Evolutionary conservation across 2,888 invertebrate genomes (phyloP).

Genomic region (Acrobasis consociella): DNA sequence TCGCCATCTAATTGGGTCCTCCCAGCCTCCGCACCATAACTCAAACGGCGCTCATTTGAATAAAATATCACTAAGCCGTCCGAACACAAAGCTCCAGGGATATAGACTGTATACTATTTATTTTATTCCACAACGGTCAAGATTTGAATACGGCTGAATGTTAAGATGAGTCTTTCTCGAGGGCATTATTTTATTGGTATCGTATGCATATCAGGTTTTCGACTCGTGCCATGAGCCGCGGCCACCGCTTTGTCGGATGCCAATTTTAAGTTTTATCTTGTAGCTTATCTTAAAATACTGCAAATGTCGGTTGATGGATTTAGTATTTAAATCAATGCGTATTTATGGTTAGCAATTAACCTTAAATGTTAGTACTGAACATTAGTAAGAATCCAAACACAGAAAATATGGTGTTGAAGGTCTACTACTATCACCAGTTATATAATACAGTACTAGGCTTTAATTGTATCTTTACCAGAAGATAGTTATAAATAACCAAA

Average conservation of each 20-base stretch:
- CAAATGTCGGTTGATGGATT: constrained; percentile 4
- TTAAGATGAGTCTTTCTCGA: constrained; percentile 25
- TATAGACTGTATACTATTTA: constrained; percentile 27
- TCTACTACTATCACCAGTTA: constrained; percentile 34
- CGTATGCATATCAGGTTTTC: constrained; percentile 22
- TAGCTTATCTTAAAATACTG: background rate
- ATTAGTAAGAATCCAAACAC: constrained; percentile 24
- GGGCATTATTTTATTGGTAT: constrained; percentile 26
- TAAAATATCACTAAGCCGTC: constrained; percentile 43
- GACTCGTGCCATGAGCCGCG: background rate
- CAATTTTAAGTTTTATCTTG: constrained; percentile 16
- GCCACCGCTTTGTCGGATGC: constrained; percentile 11
- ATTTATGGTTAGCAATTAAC: constrained; percentile 27
- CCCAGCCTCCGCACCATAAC: constrained; percentile 36
- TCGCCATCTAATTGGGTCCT: constrained; percentile 51
- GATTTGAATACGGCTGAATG: constrained; percentile 29
- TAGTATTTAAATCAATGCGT: constrained; percentile 22
- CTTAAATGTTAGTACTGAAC: background rate
- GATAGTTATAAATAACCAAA: too few relatives aligned
- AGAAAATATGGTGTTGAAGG: constrained; percentile 43
- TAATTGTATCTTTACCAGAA: too few relatives aligned
- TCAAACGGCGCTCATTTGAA: constrained; percentile 48
- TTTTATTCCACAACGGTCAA: constrained; percentile 29
- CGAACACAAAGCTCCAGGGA: constrained; percentile 32
- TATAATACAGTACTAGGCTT: background rate